Percentiles rank a stretch among this genome's conserved stretches.
phyloP scores from a whole-genome alignment of 2,797 vertebrate species.

The Rhinichthys osculus region DNA sequence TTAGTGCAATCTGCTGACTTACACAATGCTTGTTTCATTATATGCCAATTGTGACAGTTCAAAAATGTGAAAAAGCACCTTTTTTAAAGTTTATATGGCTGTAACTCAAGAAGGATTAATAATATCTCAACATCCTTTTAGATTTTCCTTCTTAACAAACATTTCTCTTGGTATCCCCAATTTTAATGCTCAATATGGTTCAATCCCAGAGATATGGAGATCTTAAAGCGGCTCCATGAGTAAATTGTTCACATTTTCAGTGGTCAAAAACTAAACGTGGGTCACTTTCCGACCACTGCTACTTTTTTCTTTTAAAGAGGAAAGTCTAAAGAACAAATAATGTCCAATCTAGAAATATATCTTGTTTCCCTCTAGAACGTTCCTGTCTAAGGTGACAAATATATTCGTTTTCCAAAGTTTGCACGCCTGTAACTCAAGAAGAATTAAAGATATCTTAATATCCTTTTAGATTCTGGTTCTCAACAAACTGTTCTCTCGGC shows the following conservation, averaged over 20 bases:
- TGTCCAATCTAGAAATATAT: background rate
- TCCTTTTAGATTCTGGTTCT: background rate
- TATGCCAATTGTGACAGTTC: background rate
- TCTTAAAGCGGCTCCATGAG: background rate
- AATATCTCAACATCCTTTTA: background rate
- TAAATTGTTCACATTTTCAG: background rate
- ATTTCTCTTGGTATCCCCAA: background rate
- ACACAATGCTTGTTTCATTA: background rate
- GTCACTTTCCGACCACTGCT: background rate
- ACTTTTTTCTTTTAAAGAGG: background rate
- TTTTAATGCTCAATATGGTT: background rate
- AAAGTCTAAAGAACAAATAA: background rate
- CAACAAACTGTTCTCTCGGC: background rate
- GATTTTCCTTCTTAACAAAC: background rate
- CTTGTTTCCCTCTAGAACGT: background rate
- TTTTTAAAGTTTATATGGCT: background rate
- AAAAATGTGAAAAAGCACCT: background rate
- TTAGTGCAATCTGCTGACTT: background rate
- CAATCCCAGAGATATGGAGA: background rate
- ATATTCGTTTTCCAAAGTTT: background rate
- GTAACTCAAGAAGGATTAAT: background rate
- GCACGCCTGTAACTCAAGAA: background rate
- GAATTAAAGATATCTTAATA: background rate
- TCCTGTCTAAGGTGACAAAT: background rate
- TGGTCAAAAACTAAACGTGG: background rate